Evolutionary conservation across 2,888 invertebrate species (phyloP), one percentile per base, ranked within the genome.

Genomic region (Copidosoma aretas): DNA sequence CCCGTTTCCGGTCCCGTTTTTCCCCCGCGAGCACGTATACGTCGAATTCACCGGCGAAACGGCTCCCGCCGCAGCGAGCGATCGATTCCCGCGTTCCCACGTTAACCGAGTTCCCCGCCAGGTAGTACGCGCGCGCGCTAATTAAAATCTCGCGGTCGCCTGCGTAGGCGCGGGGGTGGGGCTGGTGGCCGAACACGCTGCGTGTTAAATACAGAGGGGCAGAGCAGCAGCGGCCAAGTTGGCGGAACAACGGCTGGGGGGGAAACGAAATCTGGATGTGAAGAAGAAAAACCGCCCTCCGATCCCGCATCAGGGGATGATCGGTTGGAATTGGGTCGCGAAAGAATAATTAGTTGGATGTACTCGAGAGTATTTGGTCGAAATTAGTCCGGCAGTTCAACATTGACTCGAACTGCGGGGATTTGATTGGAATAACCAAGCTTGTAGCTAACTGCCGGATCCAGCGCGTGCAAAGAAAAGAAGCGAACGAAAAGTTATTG

Each of bases 111-210:
- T 57, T 51, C 52, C 53, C 24, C 3, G 53, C 10, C 24, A 41
- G 49, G 22, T 49, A 15, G 32, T 22, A 21, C 46, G 41, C 12
- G 52, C 49, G 41, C 24, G 51, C 43, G 21, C 62, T 67, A 67
- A 67, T 67, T 58, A 67, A 62, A 67, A 59, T 57, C 51, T 52
- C 54, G 65, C 39, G 49, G 49, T 56, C 56, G 17, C 49, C 54
- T 22, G 12, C 60, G 66, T 21, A 52, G n/a, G 24, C n/a, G 43
- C 39, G 22, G n/a, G n/a, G n/a, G n/a, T n/a, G n/a, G n/a, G n/a
- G n/a, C n/a, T n/a, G n/a, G n/a, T n/a, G n/a, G 21, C 22, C 62
- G 25, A 8, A 14, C 15, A 19, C 12, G 25, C 41, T 21, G 19
- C 24, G 15, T 3, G 1, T 19, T 5, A 14, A 22, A 57, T 24